Conservation (phyloP, 2,113 vertebrate species). For the Rhagologus leucostigma region DNA sequence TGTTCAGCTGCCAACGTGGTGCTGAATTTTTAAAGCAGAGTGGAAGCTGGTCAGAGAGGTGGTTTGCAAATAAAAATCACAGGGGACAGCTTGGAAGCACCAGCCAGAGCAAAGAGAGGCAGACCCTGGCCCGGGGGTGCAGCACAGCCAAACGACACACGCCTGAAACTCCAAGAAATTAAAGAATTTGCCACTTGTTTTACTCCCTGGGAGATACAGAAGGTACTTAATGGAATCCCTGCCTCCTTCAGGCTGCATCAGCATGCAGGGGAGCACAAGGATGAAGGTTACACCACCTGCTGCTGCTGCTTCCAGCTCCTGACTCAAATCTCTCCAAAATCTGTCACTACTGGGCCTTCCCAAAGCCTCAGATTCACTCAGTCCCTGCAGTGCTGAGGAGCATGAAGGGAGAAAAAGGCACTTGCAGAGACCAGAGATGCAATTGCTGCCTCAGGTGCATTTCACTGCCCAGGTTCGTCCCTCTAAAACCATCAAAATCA, state of each 20-base stretch:
- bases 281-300: not conserved
- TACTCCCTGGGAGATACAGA: no score
- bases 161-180: not conserved
- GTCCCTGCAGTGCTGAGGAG: not conserved
- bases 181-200: not conserved
- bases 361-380: not conserved
- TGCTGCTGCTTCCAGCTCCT: not conserved
- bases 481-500: not conserved
- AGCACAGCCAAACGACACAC: fast-evolving
- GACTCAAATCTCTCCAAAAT: not conserved
- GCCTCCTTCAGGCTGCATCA: not conserved
- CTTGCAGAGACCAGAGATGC: not conserved
- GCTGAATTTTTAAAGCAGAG: not conserved
- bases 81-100: not conserved
- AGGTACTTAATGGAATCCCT: not conserved
- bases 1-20: fast-evolving
- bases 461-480: not conserved
- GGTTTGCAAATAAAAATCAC: not conserved
- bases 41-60: not conserved
- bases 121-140: not conserved
- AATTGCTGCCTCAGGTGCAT: not conserved
- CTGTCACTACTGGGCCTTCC: not conserved
- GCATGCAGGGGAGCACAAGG: not conserved
- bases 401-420: fast-evolving
- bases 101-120: not conserved